These are phyloP conservation scores for Sphenopsis melanotis DNA, from an alignment of 2,797 vertebrate genomes.

Conservation along the genomic window DNA sequence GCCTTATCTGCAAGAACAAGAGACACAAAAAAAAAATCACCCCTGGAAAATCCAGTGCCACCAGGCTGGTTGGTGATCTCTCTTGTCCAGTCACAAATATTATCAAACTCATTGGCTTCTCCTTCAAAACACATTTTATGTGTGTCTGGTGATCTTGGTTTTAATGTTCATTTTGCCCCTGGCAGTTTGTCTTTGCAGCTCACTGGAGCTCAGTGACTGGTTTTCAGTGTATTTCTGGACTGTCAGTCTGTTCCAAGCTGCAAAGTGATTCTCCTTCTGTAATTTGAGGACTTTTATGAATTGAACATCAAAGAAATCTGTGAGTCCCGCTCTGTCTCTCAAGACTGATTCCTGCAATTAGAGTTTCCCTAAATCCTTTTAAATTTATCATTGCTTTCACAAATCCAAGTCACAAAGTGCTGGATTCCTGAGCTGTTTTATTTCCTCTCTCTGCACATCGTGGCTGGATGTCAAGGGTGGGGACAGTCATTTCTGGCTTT, in stretches of 20 bases:
- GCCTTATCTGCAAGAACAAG: neutral
- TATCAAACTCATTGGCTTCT: neutral
- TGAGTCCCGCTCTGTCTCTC: constrained; percentile 47
- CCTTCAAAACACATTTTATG: neutral
- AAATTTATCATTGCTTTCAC: constrained; percentile 53
- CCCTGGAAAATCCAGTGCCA: neutral
- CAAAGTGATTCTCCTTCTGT: constrained; percentile 67
- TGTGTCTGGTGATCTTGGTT: neutral
- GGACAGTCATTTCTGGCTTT: neutral
- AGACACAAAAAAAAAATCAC: neutral
- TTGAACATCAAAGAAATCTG: constrained; percentile 65
- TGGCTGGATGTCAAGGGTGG: neutral
- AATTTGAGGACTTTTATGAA: constrained; percentile 65
- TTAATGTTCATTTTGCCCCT: constrained; percentile 35
- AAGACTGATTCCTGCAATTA: constrained; percentile 60
- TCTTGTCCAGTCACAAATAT: neutral
- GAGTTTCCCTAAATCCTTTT: constrained; percentile 63
- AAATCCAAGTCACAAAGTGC: constrained; percentile 35
- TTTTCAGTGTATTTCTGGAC: constrained; percentile 47
- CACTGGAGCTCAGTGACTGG: neutral
- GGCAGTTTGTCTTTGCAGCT: constrained; percentile 54
- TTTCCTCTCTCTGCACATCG: neutral
- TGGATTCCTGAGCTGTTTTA: neutral
- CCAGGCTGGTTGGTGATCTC: neutral
- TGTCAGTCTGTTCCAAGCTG: constrained; percentile 56